A percentile compares a stretch with the other conserved stretches of the same genome.
These are phyloP conservation scores for Drosophila navojoa DNA, from an alignment of 1,140 invertebrate species.

Conservation along the genomic window DNA sequence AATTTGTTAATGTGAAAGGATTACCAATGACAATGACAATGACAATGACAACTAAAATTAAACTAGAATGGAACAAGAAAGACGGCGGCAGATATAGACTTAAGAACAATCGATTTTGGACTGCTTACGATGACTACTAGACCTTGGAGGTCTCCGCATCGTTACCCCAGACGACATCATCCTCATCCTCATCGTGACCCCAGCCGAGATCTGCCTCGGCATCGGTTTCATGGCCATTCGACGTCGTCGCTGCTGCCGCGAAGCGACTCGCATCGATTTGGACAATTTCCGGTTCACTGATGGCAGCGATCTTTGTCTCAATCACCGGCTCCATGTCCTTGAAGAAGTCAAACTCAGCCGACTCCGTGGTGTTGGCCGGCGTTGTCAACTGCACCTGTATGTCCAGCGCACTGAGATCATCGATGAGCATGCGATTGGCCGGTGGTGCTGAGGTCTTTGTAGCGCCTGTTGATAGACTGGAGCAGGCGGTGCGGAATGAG, in stretches of 20 bases:
- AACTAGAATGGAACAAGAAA: conserved; percentile 7
- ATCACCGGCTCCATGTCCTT: conserved; percentile 93
- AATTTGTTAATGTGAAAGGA: not conserved
- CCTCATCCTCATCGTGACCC: conserved; percentile 68
- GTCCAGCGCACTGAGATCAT: conserved; percentile 89
- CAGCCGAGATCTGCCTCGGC: conserved; percentile 55
- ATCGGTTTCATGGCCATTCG: conserved; percentile 25
- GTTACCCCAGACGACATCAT: conserved; percentile 55
- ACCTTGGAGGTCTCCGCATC: not conserved
- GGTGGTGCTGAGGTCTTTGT: not conserved
- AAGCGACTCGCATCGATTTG: conserved; percentile 65
- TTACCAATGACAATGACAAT: no score
- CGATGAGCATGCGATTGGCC: conserved; percentile 70
- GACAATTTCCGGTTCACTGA: conserved; percentile 27
- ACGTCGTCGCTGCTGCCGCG: conserved; percentile 41
- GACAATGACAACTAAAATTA: no score
- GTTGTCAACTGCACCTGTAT: conserved; percentile 87
- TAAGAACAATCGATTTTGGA: not conserved
- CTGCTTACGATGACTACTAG: conserved; percentile 6
- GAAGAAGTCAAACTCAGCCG: conserved; percentile 89
- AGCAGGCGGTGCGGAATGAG: conserved; percentile 48
- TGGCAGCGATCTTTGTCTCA: conserved; percentile 85
- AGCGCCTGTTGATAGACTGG: conserved; percentile 19
- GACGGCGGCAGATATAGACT: conserved; percentile 1
- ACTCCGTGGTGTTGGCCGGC: conserved; percentile 84